These are phyloP conservation scores for Myocastor coypus DNA, from an alignment of 2,113 vertebrate genomes.

Conservation along the genomic window DNA sequence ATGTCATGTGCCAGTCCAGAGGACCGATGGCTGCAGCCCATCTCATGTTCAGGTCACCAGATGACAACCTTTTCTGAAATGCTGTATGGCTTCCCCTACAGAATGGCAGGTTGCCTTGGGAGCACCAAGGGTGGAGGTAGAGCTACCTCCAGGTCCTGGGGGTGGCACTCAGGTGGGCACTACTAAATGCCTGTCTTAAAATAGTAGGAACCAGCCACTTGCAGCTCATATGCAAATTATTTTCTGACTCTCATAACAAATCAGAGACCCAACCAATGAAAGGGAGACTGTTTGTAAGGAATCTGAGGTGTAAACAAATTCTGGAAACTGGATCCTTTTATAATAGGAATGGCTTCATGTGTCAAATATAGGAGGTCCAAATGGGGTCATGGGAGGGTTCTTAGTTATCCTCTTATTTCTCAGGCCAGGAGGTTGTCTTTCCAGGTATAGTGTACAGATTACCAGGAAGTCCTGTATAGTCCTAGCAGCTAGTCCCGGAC, in stretches of 20 bases:
- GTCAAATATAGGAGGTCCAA: neutral
- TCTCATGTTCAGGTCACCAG: neutral
- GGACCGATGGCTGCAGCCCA: too few relatives aligned
- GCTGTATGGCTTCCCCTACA: neutral
- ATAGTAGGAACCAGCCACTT: neutral
- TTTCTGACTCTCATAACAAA: neutral
- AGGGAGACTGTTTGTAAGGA: neutral
- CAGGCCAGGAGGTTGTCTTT: neutral
- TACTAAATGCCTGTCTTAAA: neutral
- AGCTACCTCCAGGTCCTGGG: neutral
- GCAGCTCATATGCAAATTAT: neutral
- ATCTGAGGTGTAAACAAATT: neutral
- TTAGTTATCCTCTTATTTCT: neutral
- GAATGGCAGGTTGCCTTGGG: neutral
- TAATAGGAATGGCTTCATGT: neutral
- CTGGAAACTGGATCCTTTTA: neutral
- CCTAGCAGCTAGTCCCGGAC: too few relatives aligned
- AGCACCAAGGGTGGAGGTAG: fast-evolving
- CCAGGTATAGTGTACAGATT: neutral
- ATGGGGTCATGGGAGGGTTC: neutral
- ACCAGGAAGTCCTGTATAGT: fast-evolving
- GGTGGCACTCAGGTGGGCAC: neutral
- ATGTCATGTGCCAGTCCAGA: neutral
- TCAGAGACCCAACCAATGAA: neutral
- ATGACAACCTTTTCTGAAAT: neutral